Conservation (phyloP, 2,888 invertebrate genomes). For the Trichacis sp. region DNA sequence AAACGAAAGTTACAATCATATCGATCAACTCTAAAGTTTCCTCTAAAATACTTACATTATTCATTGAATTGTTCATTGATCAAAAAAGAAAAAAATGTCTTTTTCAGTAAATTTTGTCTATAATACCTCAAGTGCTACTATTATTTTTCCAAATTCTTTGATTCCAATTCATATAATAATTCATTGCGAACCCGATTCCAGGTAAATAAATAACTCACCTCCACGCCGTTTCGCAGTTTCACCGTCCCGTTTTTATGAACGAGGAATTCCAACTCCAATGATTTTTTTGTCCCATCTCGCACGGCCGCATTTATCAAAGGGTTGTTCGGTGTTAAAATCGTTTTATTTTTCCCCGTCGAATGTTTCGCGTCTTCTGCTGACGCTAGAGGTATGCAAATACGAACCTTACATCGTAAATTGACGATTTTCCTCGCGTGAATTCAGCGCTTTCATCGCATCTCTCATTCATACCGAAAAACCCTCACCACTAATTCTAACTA, state of each 20-base stretch:
- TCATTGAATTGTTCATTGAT: no score
- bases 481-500: no score
- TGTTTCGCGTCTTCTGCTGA: constrained; percentile 1
- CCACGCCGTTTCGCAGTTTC: constrained; percentile 16
- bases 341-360: constrained; percentile 21
- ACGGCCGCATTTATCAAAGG: constrained; percentile 35
- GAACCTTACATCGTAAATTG: constrained; percentile 8
- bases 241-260: constrained; percentile 12
- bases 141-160: no score
- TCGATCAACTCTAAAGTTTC: no score
- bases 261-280: constrained; percentile 27
- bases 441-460: constrained; percentile 7
- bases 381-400: constrained; percentile 1
- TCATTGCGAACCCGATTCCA: no score
- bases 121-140: no score
- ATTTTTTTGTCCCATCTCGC: constrained; percentile 29
- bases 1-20: no score
- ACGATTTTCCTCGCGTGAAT: constrained; percentile 30
- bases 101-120: no score
- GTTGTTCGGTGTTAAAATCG: constrained; percentile 9
- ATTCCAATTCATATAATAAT: no score
- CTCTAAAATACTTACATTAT: no score
- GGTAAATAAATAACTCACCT: constrained; percentile 16
- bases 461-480: no score
- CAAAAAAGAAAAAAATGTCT: no score